Evolutionary conservation across 2,113 vertebrate species (phyloP), one percentile per base, ranked within the genome.

Genomic region (Oryzias melastigma): DNA sequence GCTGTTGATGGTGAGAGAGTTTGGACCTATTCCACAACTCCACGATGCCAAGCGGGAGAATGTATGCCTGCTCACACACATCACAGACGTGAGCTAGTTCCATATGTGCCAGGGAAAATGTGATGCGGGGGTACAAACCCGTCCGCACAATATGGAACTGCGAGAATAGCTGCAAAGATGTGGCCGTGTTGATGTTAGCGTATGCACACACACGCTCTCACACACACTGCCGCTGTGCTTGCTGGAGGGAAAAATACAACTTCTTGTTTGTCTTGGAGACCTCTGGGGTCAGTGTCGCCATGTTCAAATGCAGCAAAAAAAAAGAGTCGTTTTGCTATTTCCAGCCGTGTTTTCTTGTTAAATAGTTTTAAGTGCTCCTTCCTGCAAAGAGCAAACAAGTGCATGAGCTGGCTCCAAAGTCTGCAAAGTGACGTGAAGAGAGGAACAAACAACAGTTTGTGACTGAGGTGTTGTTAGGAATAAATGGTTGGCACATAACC

Each of bases 41-140:
- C 57, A 42, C 55, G 47, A 60, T 69, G 62, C 74, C 74, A 75
- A 76, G 58, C 50, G 71, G 24, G 75, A 63, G 62, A 35, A 80
- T 74, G 68, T 81, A 75, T 83, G 83, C 78, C 65, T 47, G 70
- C 76, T 80, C 86, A 84, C 83, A 78, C 74, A 64, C 67, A 73
- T 58, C 56, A 73, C 61, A 80, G 78, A 82, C 73, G 8, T 75
- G 71, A 79, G 73, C 68, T 49, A 71, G 66, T 58, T 41, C n/a
- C 81, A 79, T 76, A 46, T 80, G 80, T 45, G 50, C 24, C 65
- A 62, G 65, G 81, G 86, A 88, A 90, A 90, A 85, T 68, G 57
- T 87, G 85, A 85, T 71, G 83, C 58, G 7, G 72, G 35, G 12
- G 68, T 16, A 27, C 58, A 62, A 46, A 45, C 53, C 69, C 56